Base-by-base conservation (phyloP, 2,113 vertebrate species). In the Verasper variegatus region DNA sequence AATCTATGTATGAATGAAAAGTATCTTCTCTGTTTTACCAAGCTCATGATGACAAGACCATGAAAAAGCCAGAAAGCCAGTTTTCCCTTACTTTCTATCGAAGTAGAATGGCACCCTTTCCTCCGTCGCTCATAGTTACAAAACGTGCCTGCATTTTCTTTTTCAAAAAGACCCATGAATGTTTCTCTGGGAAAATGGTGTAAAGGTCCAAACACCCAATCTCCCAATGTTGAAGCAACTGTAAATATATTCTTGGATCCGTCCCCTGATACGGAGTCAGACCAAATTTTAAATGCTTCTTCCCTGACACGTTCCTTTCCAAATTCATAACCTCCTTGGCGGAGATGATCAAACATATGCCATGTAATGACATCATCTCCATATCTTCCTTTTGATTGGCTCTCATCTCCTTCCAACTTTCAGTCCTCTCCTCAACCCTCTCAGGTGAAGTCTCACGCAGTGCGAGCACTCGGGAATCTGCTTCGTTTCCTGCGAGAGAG, bases 381-480 rank as follows among this genome's bases (percentile, higher is more conserved):
- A 45, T 14, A 5, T 45, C 2, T 47, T 51, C 26, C 42, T 37
- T 62, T 52, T 55, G 13, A 56, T 40, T 57, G 54, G 2, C 20
- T 72, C 21, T 37, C 18, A 61, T 12, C n/a, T 21, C 49, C 3
- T 35, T 15, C 55, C 11, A 54, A 24, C 35, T 40, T 55, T 21
- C 1, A n/a, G 9, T n/a, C 27, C 12, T 70, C 14, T 3, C 23
- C 40, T 74, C 1, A 7, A 26, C 40, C 13, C 23, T 18, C 14
- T 21, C 67, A 99, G 98, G 96, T 99, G 0, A 99, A 99, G 92
- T 97, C 94, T 55, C 98, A 98, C 0, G 97, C 97, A 0, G 96
- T 99, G 37, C 95, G 98, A 42, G 96, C 96, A 3, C 94, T 99
- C 0, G 98, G 98, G n/a, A 99, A 98, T 0, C 92, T 99, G 71